Percentiles rank a stretch among this genome's conserved stretches.
phyloP scores from a whole-genome alignment of 2,888 invertebrate genomes.

The Apeira syringaria region DNA sequence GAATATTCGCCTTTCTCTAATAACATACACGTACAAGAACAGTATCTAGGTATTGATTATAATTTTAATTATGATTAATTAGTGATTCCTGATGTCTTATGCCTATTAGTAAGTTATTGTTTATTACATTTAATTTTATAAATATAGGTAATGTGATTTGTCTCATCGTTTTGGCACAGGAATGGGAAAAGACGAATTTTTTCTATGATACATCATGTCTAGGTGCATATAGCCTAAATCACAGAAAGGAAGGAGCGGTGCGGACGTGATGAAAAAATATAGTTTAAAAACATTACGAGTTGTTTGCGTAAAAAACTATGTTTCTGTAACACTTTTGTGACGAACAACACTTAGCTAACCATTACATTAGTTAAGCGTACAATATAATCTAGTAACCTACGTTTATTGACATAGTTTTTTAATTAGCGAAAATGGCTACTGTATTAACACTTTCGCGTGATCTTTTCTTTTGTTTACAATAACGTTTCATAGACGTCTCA shows the following conservation, averaged over 20 bases:
- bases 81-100: conserved; percentile 8
- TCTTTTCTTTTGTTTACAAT: conserved; percentile 30
- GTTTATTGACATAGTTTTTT: conserved; percentile 57
- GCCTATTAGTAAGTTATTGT: not conserved
- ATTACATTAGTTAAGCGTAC: conserved; percentile 20
- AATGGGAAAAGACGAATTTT: conserved; percentile 57
- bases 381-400: conserved; percentile 27
- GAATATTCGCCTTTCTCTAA: conserved; percentile 23
- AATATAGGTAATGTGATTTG: conserved; percentile 29
- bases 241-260: conserved; percentile 78
- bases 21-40: conserved; percentile 3
- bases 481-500: conserved; percentile 41
- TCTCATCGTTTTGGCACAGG: conserved; percentile 73
- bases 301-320: conserved; percentile 63
- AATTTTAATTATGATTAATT: conserved; percentile 2
- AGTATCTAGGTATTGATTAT: not conserved
- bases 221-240: conserved; percentile 75
- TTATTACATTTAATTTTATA: too few species aligned
- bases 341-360: conserved; percentile 21
- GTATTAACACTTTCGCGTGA: conserved; percentile 57
- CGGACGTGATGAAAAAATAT: conserved; percentile 76
- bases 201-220: conserved; percentile 39
- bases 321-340: conserved; percentile 25
- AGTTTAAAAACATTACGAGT: conserved; percentile 38
- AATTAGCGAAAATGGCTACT: conserved; percentile 63